Base-by-base conservation (phyloP, 2,113 vertebrate genomes). In the Chiloscyllium plagiosum region DNA sequence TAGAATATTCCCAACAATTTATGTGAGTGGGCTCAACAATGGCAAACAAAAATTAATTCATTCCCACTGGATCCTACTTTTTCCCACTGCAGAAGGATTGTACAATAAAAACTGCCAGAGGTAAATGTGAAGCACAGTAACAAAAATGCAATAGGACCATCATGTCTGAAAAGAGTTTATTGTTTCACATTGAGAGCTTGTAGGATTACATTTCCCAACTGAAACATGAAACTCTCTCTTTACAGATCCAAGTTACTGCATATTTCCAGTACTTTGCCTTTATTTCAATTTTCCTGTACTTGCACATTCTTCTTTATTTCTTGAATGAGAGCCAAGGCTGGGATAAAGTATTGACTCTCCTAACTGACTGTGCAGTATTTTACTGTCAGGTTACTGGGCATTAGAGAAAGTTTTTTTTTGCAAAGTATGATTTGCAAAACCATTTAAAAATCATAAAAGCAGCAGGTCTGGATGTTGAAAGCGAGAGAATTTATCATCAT, bases 281-380 rank as follows among this genome's bases (percentile, higher is more conserved):
- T 56, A 87, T 26, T 56, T 87, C 85, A 52, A 8, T 7, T 87
- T 68, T 42, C 66, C 33, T 37, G 33, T 1, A 17, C n/a, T 93
- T 37, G 29, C 7, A n/a, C 61, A 19, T 93, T 93, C 37, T 66
- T 66, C 65, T 10, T 33, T 37, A 37, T 83, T 12, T 37, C 29
- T 8, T 68, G 89, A 93, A 65, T 3, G 61, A 93, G 17, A 12
- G 33, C 56, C 61, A 66, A 37, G 33, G 61, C n/a, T 29, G 33
- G 56, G n/a, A 65, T 92, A 92, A 92, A 92, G 66, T 47, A 92
- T 90, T 37, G 87, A 90, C 61, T 65, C 15, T 66, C 61, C n/a
- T 37, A 93, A 93, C 37, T 93, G 61, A 66, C 33, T n/a, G 56
- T 61, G 65, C 52, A 65, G 52, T 33, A 92, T 26, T 65, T 29